Base-by-base conservation (phyloP, 2,113 vertebrate genomes). In the Pagrus major region DNA sequence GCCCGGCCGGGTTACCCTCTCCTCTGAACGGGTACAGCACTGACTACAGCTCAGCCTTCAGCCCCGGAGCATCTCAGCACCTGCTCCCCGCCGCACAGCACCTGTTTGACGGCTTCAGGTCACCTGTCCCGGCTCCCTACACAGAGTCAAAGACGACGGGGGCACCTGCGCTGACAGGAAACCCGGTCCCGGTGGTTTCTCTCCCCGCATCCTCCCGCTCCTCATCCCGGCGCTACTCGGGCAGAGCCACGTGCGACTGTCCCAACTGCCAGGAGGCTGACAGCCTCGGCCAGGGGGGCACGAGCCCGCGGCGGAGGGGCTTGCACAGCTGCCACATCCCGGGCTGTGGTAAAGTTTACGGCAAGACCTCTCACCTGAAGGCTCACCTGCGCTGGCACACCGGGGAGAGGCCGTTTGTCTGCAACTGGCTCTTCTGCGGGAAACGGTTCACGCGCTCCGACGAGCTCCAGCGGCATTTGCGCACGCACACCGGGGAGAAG, bases 401-500 rank as follows among this genome's bases (percentile, higher is more conserved):
- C 44, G 97, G 97, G 14, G 97, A 98, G 92, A 91, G 96, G 84
- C 97, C 97, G 46, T 98, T 98, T 83, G 96, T 97, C 79, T 98
- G 97, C 93, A 98, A 97, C 94, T 97, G 96, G 97, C 95, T 98
- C 72, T 97, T 97, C 93, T 98, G 97, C 78, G 96, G 96, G 65
- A 98, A 98, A 69, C 94, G 97, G 85, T 98, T 98, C 92, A 98
- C 96, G 67, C 95, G 97, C 86, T 97, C 96, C 1, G 97, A 98
- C 86, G 97, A 98, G 94, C 96, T 98, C 51, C 97, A 98, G 95
- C 95, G 97, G 79, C 97, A 98, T 59, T 86, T 97, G 89, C 95
- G 96, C 94, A 98, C 97, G 55, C 97, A 98, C 95, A 98, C 97
- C n/a, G 97, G 97, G n/a, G 97, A 98, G 93, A 98, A 98, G 88